Conservation (phyloP, 2,113 vertebrate species). For the Grammomys surdaster region DNA sequence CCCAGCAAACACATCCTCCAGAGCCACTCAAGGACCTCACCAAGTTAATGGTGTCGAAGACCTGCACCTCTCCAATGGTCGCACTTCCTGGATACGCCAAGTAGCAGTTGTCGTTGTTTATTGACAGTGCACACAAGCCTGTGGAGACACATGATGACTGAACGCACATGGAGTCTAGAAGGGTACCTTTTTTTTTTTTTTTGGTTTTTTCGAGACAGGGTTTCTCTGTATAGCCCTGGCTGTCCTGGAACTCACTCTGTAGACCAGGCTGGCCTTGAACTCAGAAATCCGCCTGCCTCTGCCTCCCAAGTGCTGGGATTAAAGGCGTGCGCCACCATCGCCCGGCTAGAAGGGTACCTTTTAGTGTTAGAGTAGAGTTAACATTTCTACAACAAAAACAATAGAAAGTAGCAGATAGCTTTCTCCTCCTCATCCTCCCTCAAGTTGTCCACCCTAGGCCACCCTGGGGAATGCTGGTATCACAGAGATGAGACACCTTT, state of each 20-base stretch:
- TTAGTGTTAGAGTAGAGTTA: fast-evolving
- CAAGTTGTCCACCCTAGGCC: background rate
- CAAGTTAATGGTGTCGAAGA: slow-evolving; percentile 99
- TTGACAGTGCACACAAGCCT: slow-evolving; percentile 95
- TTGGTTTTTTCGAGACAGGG: too few relatives aligned
- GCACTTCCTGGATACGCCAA: slow-evolving; percentile 98
- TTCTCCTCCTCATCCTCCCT: background rate
- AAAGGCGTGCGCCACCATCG: too few relatives aligned
- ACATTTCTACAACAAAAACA: background rate
- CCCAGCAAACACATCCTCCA: background rate
- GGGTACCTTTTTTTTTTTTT: too few relatives aligned
- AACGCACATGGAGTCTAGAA: background rate
- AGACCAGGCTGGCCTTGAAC: too few relatives aligned
- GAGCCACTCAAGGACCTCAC: slow-evolving; percentile 84
- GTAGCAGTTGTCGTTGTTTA: slow-evolving; percentile 99
- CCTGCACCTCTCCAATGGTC: slow-evolving; percentile 98
- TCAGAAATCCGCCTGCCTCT: too few relatives aligned
- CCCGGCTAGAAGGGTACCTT: background rate
- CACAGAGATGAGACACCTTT: background rate
- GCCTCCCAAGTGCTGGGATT: too few relatives aligned
- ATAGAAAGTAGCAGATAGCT: background rate
- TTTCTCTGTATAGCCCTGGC: too few relatives aligned
- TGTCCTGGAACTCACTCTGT: too few relatives aligned
- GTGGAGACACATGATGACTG: background rate
- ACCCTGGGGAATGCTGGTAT: background rate